Conservation (phyloP, 2,113 vertebrate species). For the Dipodomys merriami region DNA sequence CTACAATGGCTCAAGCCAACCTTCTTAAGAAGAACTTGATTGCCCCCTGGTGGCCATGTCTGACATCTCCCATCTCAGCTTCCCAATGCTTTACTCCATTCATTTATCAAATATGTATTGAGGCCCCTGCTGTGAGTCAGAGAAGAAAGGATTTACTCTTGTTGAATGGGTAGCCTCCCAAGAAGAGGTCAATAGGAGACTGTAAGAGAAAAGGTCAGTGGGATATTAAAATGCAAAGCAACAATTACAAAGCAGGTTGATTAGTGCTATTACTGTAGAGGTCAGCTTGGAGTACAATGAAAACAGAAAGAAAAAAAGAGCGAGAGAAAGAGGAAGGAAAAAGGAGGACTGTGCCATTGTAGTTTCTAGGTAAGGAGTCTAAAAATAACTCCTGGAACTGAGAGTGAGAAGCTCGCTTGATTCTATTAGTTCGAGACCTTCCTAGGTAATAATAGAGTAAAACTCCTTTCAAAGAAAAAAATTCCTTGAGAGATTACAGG, state of each 20-base stretch:
- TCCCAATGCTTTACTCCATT: neutral
- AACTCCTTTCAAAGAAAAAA: neutral
- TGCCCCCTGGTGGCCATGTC: conserved; percentile 71
- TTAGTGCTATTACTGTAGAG: neutral
- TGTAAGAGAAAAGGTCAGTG: neutral
- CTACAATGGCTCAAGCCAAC: neutral
- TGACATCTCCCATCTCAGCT: neutral
- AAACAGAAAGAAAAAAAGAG: neutral
- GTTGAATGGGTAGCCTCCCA: neutral
- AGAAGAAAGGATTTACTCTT: neutral
- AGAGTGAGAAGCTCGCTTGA: neutral
- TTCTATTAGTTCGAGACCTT: neutral
- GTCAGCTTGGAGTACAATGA: neutral
- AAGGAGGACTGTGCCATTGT: accelerated
- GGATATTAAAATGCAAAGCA: neutral
- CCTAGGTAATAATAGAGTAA: neutral
- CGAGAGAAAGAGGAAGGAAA: too few relatives aligned
- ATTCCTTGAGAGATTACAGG: neutral
- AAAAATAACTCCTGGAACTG: neutral
- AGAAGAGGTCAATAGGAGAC: neutral
- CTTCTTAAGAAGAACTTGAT: conserved; percentile 52
- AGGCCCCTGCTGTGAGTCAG: neutral
- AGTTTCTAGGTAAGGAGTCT: neutral
- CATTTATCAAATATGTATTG: neutral
- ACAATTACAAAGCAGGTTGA: neutral